Base-by-base conservation (phyloP, 2,113 vertebrate genomes). In the Hypomesus transpacificus region DNA sequence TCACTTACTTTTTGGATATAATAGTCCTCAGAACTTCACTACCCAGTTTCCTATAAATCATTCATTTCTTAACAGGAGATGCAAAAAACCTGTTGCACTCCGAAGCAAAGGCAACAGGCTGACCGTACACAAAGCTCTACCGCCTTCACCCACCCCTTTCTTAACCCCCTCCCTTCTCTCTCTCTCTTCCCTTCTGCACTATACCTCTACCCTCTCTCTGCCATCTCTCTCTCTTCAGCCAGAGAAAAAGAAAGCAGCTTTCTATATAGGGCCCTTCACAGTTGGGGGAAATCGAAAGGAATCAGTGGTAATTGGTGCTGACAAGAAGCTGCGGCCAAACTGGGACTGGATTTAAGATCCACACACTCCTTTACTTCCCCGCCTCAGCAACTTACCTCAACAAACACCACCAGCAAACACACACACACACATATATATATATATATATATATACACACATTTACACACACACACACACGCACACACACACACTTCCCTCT, bases 241-340 rank as follows among this genome's bases (percentile, higher is more conserved):
- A 3, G 62, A 70, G 79, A 83, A 68, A 46, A 76, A 84, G 84
- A 82, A 74, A 74, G 65, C 83, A 75, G 81, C 82, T 81, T 82
- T 80, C 85, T 80, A 83, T 80, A 85, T 79, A 85, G 80, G 82
- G 75, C 83, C 82, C 86, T 85, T 87, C 84, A 86, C 87, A 82
- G 89, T 91, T 64, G 74, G 80, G 87, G 83, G 79, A 89, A 85
- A 87, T 89, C 91, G 90, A 88, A 91, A 87, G 89, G 90, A 92
- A 91, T 92, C 90, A 91, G 80, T 81, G 50, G 74, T 93, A 93
- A 92, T 86, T 86, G 80, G 78, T 82, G 82, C 82, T 87, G 92
- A 92, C 91, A 91, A 79, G 64, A 51, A 80, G 79, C 85, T 62
- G 83, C 68, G 87, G 88, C 88, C 86, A 89, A 92, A 90, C 71